Percentiles rank a stretch among this genome's conserved stretches.
Conservation (phyloP, 2,113 vertebrate species). For the Heterotilapia buettikoferi region DNA sequence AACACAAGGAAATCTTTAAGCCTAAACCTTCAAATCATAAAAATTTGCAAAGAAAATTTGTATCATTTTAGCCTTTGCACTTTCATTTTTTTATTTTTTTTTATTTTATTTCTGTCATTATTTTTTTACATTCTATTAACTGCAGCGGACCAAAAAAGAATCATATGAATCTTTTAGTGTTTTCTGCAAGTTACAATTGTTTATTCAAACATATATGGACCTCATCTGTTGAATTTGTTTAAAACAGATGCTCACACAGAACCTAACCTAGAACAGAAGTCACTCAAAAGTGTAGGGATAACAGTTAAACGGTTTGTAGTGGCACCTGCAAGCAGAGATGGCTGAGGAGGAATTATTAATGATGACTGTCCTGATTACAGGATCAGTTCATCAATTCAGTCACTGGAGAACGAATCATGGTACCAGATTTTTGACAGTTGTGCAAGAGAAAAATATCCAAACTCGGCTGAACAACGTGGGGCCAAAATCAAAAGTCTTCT, state of each 20-base stretch:
- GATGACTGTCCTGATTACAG: not conserved
- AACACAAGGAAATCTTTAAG: not conserved
- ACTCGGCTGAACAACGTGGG: not conserved
- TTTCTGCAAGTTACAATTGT: not conserved
- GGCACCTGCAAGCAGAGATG: not conserved
- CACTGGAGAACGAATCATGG: not conserved
- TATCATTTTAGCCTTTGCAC: not conserved
- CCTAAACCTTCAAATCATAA: not conserved
- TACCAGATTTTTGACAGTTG: not conserved
- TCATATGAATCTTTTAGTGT: not conserved
- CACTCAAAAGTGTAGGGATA: not conserved
- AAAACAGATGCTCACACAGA: not conserved
- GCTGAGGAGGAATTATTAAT: not conserved
- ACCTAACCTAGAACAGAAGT: not conserved
- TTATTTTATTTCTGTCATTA: not conserved
- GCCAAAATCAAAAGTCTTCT: not conserved
- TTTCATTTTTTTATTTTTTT: fast-evolving
- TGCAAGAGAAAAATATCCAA: not conserved
- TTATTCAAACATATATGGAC: not conserved
- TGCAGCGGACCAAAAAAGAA: not conserved
- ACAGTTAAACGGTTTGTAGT: not conserved
- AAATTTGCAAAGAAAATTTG: not conserved
- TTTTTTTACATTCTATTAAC: not conserved
- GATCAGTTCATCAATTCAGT: not conserved
- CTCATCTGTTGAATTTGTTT: not conserved